Conservation (phyloP, 2,888 invertebrate species). For the Plemyria rubiginata region DNA sequence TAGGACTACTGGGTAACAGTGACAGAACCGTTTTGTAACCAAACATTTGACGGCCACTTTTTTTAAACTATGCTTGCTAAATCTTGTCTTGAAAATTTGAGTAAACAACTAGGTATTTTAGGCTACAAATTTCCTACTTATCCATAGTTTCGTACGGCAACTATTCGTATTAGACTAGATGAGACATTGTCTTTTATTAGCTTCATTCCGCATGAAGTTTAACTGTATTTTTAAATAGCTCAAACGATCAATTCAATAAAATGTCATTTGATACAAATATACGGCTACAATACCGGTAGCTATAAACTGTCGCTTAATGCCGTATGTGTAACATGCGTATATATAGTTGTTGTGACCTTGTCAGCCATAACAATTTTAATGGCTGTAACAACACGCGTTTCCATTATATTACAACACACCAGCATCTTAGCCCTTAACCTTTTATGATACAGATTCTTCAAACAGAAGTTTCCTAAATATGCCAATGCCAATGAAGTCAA, state of each 20-base stretch:
- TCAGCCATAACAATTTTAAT: slow-evolving; percentile 36
- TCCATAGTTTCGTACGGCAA: slow-evolving; percentile 7
- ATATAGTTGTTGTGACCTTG: slow-evolving; percentile 34
- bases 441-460: not conserved
- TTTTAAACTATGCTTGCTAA: slow-evolving; percentile 36
- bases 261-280: slow-evolving; percentile 20
- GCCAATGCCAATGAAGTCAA: not conserved
- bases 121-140: slow-evolving; percentile 26
- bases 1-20: slow-evolving; percentile 41
- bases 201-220: not conserved
- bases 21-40: slow-evolving; percentile 47
- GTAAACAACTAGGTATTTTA: slow-evolving; percentile 17
- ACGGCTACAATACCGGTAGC: slow-evolving; percentile 28
- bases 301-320: slow-evolving; percentile 32
- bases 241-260: slow-evolving; percentile 5
- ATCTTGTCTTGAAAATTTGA: slow-evolving; percentile 30
- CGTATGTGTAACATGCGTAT: not conserved
- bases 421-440: not conserved
- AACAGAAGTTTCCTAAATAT: not conserved
- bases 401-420: slow-evolving; percentile 26
- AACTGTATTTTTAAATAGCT: slow-evolving; percentile 6
- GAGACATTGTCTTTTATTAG: not conserved
- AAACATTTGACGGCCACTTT: slow-evolving; percentile 44
- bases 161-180: slow-evolving; percentile 15
- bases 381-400: slow-evolving; percentile 27